These are phyloP conservation scores for Microctonus hyperodae DNA, from an alignment of 2,888 invertebrate species.

Conservation along the genomic window DNA sequence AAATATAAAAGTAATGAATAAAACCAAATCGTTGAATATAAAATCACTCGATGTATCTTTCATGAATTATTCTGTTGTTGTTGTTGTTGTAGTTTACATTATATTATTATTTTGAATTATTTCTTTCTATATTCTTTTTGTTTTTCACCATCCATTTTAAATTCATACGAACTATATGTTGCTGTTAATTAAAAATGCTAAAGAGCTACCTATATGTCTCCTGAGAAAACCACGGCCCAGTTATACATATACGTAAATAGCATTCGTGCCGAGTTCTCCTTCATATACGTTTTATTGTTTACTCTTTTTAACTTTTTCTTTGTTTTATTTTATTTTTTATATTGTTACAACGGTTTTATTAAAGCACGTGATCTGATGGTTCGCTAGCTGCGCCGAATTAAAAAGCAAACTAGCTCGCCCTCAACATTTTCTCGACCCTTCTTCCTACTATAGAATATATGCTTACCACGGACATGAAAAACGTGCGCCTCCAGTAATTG, in stretches of 20 bases:
- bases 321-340: constrained; percentile 35
- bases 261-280: constrained; percentile 10
- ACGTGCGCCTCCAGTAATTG: constrained; percentile 40
- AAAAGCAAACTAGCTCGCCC: constrained; percentile 53
- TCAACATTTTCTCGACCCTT: constrained; percentile 30
- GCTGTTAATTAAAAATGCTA: constrained; percentile 2
- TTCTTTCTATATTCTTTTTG: background rate
- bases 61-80: background rate
- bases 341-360: constrained; percentile 56
- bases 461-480: constrained; percentile 15
- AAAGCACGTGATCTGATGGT: constrained; percentile 47
- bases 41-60: too few relatives aligned
- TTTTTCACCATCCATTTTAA: background rate
- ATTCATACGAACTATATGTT: background rate
- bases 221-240: constrained; percentile 13
- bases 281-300: background rate
- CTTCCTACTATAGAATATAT: constrained; percentile 1
- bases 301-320: constrained; percentile 13
- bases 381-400: constrained; percentile 49
- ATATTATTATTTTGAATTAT: too few relatives aligned
- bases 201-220: background rate
- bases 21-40: too few relatives aligned
- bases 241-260: constrained; percentile 7
- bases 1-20: too few relatives aligned
- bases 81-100: background rate